A percentile compares a stretch with the other conserved stretches of the same genome.
Evolutionary conservation across 2,888 invertebrate genomes (phyloP).

Genomic region (Pollenia labialis): DNA sequence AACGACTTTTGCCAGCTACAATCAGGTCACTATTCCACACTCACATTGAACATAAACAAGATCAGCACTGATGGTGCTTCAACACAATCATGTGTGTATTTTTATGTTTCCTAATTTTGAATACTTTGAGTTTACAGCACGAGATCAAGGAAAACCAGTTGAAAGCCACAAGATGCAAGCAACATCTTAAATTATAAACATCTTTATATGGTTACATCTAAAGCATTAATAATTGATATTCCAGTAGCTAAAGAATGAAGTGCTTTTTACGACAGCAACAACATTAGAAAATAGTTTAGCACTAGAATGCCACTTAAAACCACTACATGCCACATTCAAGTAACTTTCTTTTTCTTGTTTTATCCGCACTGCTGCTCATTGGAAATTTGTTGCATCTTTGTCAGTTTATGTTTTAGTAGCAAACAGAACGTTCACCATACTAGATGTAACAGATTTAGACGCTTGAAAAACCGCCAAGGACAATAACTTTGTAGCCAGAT

Average conservation of each 20-base stretch:
- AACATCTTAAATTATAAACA: conserved; percentile 22
- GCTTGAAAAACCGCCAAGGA: conserved; percentile 24
- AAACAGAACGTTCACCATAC: conserved; percentile 55
- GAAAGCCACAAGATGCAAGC: conserved; percentile 40
- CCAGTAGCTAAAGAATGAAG: conserved; percentile 29
- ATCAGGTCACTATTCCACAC: conserved; percentile 58
- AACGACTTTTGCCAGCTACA: conserved; percentile 62
- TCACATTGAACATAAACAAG: not conserved
- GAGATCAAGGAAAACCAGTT: conserved; percentile 69
- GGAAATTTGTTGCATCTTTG: conserved; percentile 47
- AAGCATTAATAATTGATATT: conserved; percentile 22
- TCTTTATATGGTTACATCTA: conserved; percentile 48
- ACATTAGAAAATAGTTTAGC: conserved; percentile 15
- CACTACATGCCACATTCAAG: not conserved
- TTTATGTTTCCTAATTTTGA: conserved; percentile 18
- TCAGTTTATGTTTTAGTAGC: conserved; percentile 52
- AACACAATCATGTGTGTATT: not conserved
- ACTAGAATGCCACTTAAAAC: conserved; percentile 37
- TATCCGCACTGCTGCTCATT: conserved; percentile 4
- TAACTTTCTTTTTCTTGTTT: conserved; percentile 52
- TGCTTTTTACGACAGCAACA: not conserved
- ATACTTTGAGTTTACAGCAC: not conserved
- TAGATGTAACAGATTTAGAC: conserved; percentile 51
- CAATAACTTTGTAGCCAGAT: not conserved
- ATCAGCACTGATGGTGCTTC: not conserved